phyloP scores from a whole-genome alignment of 2,113 vertebrate genomes.

The Phrynosoma blainvillii region DNA sequence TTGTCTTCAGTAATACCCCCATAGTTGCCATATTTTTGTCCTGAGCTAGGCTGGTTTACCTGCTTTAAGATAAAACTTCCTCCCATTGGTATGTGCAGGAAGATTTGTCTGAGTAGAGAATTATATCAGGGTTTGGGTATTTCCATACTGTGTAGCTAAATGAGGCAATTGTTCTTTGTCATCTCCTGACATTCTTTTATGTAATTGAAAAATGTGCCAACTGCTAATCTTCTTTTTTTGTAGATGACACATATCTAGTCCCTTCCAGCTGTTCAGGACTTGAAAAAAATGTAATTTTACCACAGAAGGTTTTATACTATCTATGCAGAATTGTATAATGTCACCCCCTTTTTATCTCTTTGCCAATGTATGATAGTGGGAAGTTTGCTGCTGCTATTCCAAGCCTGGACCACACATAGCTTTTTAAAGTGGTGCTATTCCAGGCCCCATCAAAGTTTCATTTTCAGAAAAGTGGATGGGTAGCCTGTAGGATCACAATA shows the following conservation, averaged over 20 bases:
- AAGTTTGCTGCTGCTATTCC: neutral
- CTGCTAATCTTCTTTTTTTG: neutral
- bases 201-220: neutral
- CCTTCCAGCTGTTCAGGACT: constrained; percentile 19
- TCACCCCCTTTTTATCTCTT: neutral
- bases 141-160: neutral
- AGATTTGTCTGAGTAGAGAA: neutral
- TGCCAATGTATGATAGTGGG: neutral
- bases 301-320: constrained; percentile 9
- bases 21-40: neutral
- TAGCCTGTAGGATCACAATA: neutral
- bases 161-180: neutral
- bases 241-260: neutral
- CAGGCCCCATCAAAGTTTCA: neutral
- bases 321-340: neutral
- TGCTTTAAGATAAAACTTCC: neutral
- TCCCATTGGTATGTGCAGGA: neutral
- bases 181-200: constrained; percentile 12
- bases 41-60: neutral
- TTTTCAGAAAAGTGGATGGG: too few relatives aligned
- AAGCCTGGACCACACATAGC: too few relatives aligned
- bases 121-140: neutral
- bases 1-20: neutral
- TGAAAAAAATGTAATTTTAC: constrained; percentile 40
- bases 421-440: neutral